A percentile compares a stretch with the other conserved stretches of the same genome.
Evolutionary conservation across 1,140 invertebrate species (phyloP).

Genomic region (Lordiphosa mommai): DNA sequence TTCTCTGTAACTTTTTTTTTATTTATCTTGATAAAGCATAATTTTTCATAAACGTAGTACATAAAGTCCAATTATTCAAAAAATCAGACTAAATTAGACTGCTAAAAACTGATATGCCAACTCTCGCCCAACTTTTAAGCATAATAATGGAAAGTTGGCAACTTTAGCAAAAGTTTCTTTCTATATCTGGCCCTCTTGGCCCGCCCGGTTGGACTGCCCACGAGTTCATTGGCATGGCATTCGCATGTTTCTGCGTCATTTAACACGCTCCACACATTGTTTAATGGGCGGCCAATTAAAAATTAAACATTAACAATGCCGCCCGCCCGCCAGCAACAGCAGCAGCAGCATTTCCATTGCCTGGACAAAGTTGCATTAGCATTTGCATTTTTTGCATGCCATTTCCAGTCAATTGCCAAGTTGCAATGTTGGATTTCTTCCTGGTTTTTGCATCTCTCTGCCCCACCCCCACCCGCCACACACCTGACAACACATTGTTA

Average conservation of each 20-base stretch:
- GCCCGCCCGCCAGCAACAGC: slow-evolving; percentile 15
- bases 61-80: too few species aligned
- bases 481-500: slow-evolving; percentile 56
- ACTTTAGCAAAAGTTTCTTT: slow-evolving; percentile 27
- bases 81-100: too few species aligned
- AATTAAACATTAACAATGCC: slow-evolving; percentile 42
- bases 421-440: slow-evolving; percentile 31
- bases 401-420: slow-evolving; percentile 32
- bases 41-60: too few species aligned
- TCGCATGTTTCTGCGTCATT: slow-evolving; percentile 52
- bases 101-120: too few species aligned
- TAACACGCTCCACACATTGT: slow-evolving; percentile 31
- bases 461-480: slow-evolving; percentile 1
- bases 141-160: slow-evolving; percentile 35
- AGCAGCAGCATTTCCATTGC: background rate
- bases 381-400: slow-evolving; percentile 42
- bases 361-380: slow-evolving; percentile 30
- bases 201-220: background rate
- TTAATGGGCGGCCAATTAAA: slow-evolving; percentile 53
- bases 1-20: too few species aligned
- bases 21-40: too few species aligned
- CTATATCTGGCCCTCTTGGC: background rate
- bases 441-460: slow-evolving; percentile 26
- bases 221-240: slow-evolving; percentile 43
- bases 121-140: background rate